A percentile compares a stretch with the other conserved stretches of the same genome.
These are phyloP conservation scores for Cheumatopsyche charites DNA, from an alignment of 1,140 invertebrate genomes.

Conservation along the genomic window DNA sequence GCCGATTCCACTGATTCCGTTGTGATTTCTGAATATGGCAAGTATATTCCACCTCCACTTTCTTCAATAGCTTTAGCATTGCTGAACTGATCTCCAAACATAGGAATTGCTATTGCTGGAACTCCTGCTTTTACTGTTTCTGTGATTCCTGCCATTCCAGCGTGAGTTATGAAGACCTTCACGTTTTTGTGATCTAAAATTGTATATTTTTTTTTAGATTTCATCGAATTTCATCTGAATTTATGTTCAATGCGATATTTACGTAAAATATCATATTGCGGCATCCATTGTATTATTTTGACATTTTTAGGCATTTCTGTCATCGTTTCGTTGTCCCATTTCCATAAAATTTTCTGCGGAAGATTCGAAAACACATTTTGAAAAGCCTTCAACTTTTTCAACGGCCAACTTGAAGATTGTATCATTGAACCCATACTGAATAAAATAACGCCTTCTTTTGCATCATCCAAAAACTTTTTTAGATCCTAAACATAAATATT, in stretches of 20 bases:
- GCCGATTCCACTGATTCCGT: conserved; percentile 63
- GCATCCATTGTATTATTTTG: conserved; percentile 51
- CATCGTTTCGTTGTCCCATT: conserved; percentile 53
- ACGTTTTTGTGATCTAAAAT: conserved; percentile 63
- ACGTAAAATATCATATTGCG: conserved; percentile 55
- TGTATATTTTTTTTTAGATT: conserved; percentile 12
- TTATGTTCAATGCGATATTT: conserved; percentile 42
- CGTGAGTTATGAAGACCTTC: conserved; percentile 66
- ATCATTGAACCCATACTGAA: conserved; percentile 53
- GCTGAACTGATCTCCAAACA: conserved; percentile 64
- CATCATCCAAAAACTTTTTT: conserved; percentile 46
- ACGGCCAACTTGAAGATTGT: conserved; percentile 40
- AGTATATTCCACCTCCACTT: conserved; percentile 57
- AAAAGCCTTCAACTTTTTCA: conserved; percentile 53
- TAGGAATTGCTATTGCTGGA: conserved; percentile 66
- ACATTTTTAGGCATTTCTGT: conserved; percentile 48
- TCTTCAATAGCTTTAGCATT: conserved; percentile 53
- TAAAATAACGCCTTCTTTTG: conserved; percentile 51
- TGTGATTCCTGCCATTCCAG: conserved; percentile 66
- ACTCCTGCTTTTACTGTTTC: conserved; percentile 67
- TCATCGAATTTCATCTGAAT: neutral
- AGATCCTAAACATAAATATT: conserved; percentile 51
- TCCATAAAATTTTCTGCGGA: conserved; percentile 58
- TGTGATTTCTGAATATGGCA: conserved; percentile 64
- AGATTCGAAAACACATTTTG: conserved; percentile 51